Evolutionary conservation across 2,113 vertebrate species (phyloP).

Genomic region (Podarcis raffonei): DNA sequence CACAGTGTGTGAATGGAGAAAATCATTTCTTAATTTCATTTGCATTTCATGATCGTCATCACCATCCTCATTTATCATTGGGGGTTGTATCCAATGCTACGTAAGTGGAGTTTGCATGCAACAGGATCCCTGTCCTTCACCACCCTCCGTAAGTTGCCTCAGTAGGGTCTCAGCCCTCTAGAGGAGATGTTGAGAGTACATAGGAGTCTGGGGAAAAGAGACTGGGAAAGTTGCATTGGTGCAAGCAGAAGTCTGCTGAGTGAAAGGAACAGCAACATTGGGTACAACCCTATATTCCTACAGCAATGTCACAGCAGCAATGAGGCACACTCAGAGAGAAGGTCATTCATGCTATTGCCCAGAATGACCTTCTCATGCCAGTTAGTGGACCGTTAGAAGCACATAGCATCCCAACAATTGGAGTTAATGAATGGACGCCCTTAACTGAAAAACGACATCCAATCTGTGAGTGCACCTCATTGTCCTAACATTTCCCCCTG

Average conservation of each 20-base stretch:
- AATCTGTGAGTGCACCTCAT: background rate
- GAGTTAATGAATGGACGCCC: background rate
- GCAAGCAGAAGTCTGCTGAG: no score
- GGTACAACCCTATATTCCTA: no score
- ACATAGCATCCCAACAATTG: background rate
- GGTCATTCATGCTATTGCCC: background rate
- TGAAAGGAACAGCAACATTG: no score
- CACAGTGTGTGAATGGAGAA: background rate
- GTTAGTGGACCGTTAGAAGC: background rate
- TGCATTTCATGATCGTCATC: background rate
- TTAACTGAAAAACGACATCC: constrained; percentile 11
- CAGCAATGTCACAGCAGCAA: background rate
- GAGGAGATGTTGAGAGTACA: no score
- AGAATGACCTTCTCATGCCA: background rate
- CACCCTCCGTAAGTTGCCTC: no score
- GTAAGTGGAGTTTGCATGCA: no score
- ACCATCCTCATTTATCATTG: no score
- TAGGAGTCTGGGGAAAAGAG: no score
- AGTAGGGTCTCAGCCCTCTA: no score
- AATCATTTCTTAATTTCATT: background rate
- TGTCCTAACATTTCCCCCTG: background rate
- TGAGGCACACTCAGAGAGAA: background rate
- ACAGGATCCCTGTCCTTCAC: no score
- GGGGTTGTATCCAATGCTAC: no score
- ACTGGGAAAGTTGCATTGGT: no score